These are phyloP conservation scores for Zaprionus gabonicus DNA, from an alignment of 1,140 invertebrate genomes.

Conservation along the genomic window DNA sequence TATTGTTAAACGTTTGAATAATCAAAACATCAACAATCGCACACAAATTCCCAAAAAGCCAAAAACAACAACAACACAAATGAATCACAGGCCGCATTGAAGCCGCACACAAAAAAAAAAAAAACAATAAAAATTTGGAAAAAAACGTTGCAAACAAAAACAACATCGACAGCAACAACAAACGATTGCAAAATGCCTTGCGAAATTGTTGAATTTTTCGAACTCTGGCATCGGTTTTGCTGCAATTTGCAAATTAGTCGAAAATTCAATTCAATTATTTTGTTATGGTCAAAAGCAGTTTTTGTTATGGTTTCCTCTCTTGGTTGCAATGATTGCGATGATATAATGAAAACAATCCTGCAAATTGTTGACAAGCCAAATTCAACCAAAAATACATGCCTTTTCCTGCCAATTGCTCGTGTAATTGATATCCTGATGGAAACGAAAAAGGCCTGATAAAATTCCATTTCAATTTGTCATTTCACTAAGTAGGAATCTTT, in stretches of 20 bases:
- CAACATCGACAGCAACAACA: not conserved
- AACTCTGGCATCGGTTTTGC: constrained; percentile 40
- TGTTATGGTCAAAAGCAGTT: constrained; percentile 30
- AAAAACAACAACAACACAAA: constrained; percentile 37
- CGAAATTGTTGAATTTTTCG: constrained; percentile 52
- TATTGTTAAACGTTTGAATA: constrained; percentile 61
- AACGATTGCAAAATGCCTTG: constrained; percentile 48
- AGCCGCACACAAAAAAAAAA: constrained; percentile 13
- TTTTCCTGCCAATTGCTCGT: constrained; percentile 2
- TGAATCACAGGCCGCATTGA: constrained; percentile 19
- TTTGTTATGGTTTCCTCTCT: constrained; percentile 16
- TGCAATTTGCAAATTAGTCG: constrained; percentile 70
- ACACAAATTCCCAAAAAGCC: constrained; percentile 9
- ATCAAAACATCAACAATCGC: constrained; percentile 36
- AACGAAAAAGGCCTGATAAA: not conserved
- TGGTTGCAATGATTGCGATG: constrained; percentile 10
- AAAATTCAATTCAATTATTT: constrained; percentile 69
- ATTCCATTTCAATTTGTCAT: not conserved
- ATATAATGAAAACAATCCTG: constrained; percentile 4
- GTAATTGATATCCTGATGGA: constrained; percentile 3
- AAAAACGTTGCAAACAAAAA: constrained; percentile 20
- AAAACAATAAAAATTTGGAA: constrained; percentile 3
- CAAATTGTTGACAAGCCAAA: constrained; percentile 24
- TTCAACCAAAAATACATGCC: constrained; percentile 5
- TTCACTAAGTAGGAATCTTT: not conserved